Evolutionary conservation across 1,140 invertebrate species (phyloP), one percentile per base, ranked within the genome.

Genomic region (Chymomyza costata): DNA sequence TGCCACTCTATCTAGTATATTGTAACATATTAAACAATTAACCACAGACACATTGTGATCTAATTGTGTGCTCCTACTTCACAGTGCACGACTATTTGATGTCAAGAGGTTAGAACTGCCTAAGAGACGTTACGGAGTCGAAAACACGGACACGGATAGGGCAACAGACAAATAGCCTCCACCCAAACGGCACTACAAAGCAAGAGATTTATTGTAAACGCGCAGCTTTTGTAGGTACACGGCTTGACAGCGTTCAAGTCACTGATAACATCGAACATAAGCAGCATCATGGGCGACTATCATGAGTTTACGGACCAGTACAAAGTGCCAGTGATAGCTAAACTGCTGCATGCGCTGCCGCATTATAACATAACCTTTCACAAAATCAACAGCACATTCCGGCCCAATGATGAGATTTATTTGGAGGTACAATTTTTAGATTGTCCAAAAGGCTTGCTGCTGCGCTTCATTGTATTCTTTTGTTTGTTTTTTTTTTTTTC

Each of bases 341-440:
- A 90, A 84, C 90, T 94, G 86, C 92, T 97, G 83, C 95, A 97
- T 86, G 88, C 90, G 65, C 88, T 97, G 87, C 94, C 94, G 32
- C 94, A 95, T 86, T 88, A 94, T 82, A 95, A 95, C 88, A 94
- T 96, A 73, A 93, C 93, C 60, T 91, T 96, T 68, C 92, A 95
- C 85, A 89, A 90, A 56, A 94, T 96, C 84, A 97, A 97, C 87
- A 93, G 92, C 74, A 96, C 94, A 46, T 97, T 98, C 86, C 92
- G 94, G 85, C 95, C 94, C 21, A 90, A 92, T 64, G 95, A 93
- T 78, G 91, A 93, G 64, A 90, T 95, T 64, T 98, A 98, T 87
- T 89, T 95, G 67, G 95, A 97, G 92, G 95, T 95, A 34, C 14
- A 3, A 34, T 10, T 34, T 3, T 14, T 34, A 34, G n/a, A n/a